A percentile compares a stretch with the other conserved stretches of the same genome.
Evolutionary conservation across 2,888 invertebrate genomes (phyloP).

Genomic region (Acholoe squamosa): DNA sequence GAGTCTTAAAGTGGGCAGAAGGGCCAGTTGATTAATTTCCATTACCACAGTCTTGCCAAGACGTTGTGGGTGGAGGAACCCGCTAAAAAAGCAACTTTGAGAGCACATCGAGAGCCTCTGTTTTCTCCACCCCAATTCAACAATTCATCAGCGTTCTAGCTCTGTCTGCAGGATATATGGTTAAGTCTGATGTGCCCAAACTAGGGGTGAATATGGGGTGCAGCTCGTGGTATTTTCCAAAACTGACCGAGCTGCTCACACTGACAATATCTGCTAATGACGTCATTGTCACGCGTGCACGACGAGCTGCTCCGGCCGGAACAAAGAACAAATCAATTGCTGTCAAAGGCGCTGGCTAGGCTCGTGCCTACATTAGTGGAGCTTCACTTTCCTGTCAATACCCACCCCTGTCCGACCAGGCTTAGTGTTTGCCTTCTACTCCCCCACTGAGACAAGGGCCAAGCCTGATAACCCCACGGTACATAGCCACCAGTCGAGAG

Average conservation of each 20-base stretch:
- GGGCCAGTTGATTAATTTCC: not conserved
- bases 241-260: slow-evolving; percentile 4
- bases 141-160: not conserved
- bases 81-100: not conserved
- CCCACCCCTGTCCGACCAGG: not conserved
- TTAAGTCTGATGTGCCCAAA: not conserved
- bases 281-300: slow-evolving; percentile 55
- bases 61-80: not conserved
- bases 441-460: slow-evolving; percentile 32
- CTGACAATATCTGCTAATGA: slow-evolving; percentile 48
- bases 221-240: not conserved
- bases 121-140: not conserved
- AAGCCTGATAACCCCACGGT: slow-evolving; percentile 5
- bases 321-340: slow-evolving; percentile 59
- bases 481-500: slow-evolving; percentile 14
- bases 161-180: not conserved
- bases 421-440: slow-evolving; percentile 34
- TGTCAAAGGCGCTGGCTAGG: slow-evolving; percentile 16
- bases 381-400: slow-evolving; percentile 45
- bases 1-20: not conserved
- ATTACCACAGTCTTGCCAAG: not conserved
- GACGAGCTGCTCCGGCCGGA: not conserved
- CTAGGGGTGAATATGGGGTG: not conserved
- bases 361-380: slow-evolving; percentile 46
- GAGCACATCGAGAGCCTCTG: not conserved